Base-by-base conservation (phyloP, 2,113 vertebrate species). In the Erythrolamprus reginae region DNA sequence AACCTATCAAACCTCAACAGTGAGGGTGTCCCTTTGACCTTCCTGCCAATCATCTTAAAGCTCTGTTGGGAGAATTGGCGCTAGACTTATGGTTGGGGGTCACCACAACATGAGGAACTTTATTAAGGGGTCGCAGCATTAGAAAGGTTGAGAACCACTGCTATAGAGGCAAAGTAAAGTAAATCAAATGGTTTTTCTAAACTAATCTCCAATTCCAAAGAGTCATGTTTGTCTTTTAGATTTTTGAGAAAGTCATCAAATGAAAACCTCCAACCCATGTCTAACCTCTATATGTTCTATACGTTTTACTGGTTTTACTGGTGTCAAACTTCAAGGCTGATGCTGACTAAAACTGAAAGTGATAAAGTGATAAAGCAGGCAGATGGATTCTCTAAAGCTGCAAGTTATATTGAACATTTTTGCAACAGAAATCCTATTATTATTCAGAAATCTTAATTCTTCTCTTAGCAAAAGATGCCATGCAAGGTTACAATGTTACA, bases 271-370 rank as follows among this genome's bases (percentile, higher is more conserved):
- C 52, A 55, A 50, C 48, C 56, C 33, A 90, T 70, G 83, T 70
- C 58, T 86, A 88, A 87, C 45, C 53, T 91, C 53, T n/a, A n/a
- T n/a, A 88, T 38, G 86, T 61, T 91, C 86, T 83, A 45, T 88
- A 23, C 84, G 45, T 88, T 88, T 90, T 87, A 87, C 51, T 91
- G 70, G 77, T 56, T 56, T 56, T 56, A 24, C 21, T 83, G 52
- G 50, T 84, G 70, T 88, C 52, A 83, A 88, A 88, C 50, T 83
- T 88, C 86, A 91, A 61, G 86, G 45, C 45, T 61, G 53, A 51
- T 61, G 86, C 52, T 88, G 53, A 88, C 47, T 17, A 47, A 91
- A 91, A 84, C 70, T 91, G 90, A 88, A 91, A 88, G 77, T 45
- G 1, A 47, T 87, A 58, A 86, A 90, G 58, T 10, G 50, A 82